Evolutionary conservation across 2,113 vertebrate genomes (phyloP).

Genomic region (Nicator chloris): DNA sequence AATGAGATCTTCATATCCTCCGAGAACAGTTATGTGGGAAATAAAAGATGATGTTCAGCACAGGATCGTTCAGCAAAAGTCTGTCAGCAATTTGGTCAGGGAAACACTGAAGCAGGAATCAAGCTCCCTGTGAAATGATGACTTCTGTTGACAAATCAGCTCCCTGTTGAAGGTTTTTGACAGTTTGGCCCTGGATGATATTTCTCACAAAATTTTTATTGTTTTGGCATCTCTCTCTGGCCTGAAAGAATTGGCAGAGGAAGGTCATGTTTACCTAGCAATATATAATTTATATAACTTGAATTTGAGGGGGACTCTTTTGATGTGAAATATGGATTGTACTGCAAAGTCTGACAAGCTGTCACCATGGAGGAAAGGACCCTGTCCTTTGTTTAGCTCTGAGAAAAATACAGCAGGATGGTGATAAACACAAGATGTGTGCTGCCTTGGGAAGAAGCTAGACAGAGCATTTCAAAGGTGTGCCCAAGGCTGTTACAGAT

Average conservation of each 20-base stretch:
- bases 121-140: neutral
- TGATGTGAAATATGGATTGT: slow-evolving; percentile 5
- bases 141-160: neutral
- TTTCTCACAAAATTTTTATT: slow-evolving; percentile 20
- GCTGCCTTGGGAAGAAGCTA: neutral
- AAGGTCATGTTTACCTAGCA: slow-evolving; percentile 16
- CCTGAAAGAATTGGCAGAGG: slow-evolving; percentile 7
- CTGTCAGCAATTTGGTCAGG: neutral
- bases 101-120: neutral
- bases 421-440: neutral
- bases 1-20: neutral
- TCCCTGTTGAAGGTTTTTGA: neutral
- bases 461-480: neutral
- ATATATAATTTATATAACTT: slow-evolving; percentile 14
- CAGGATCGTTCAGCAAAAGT: neutral
- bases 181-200: neutral
- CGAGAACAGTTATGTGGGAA: neutral
- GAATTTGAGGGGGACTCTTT: neutral
- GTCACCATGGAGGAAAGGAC: neutral
- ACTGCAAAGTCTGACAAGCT: slow-evolving; percentile 13
- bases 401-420: neutral
- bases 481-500: neutral
- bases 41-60: neutral
- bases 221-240: neutral
- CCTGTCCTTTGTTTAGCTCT: neutral